phyloP scores from a whole-genome alignment of 2,888 invertebrate species.

The Catocala fraxini region DNA sequence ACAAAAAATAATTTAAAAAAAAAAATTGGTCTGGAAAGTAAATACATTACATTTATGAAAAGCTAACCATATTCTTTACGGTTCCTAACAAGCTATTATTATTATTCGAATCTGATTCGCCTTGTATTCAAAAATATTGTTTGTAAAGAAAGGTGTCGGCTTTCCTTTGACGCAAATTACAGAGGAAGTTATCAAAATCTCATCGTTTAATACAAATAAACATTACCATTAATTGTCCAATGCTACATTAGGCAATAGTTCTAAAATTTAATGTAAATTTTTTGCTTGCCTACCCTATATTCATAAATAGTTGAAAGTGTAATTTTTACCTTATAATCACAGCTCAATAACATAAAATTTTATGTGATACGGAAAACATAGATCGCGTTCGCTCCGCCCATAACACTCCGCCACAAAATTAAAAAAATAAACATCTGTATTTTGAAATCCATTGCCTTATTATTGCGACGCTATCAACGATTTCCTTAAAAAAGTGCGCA shows the following conservation, averaged over 20 bases:
- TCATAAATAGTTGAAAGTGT: constrained; percentile 35
- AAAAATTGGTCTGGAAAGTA: no score
- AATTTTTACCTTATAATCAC: constrained; percentile 48
- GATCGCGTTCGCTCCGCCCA: constrained; percentile 58
- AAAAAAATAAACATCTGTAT: constrained; percentile 1
- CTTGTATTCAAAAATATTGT: no score
- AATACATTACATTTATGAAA: no score
- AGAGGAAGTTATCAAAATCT: constrained; percentile 6
- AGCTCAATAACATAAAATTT: constrained; percentile 61
- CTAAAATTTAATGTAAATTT: constrained; percentile 48
- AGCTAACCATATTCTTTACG: no score
- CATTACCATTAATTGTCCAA: constrained; percentile 33
- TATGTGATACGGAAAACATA: constrained; percentile 67
- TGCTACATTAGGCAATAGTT: constrained; percentile 49
- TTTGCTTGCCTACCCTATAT: constrained; percentile 18
- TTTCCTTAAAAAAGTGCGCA: constrained; percentile 9
- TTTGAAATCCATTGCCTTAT: constrained; percentile 34
- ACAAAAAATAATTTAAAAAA: no score
- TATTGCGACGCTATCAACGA: no score
- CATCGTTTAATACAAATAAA: constrained; percentile 9
- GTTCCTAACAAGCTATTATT: no score
- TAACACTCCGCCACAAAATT: constrained; percentile 16
- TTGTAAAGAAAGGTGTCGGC: not conserved
- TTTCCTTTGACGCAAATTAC: not conserved
- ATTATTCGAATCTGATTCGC: no score